A percentile compares a stretch with the other conserved stretches of the same genome.
phyloP scores from a whole-genome alignment of 2,113 vertebrate genomes.

The Oostethus manadensis region DNA sequence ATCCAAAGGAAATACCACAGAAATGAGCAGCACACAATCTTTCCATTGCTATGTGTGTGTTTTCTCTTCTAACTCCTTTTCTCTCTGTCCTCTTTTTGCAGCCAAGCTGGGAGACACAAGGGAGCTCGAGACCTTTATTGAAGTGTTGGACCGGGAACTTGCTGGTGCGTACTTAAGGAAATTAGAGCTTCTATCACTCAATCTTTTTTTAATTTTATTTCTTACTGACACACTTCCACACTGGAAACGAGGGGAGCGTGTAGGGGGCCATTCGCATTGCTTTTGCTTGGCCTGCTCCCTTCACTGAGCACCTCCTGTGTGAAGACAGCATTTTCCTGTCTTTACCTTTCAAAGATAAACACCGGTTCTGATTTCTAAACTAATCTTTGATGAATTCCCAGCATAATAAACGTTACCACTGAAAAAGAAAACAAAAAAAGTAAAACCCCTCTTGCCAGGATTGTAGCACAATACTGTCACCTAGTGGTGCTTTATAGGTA shows the following conservation, averaged over 20 bases:
- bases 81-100: conserved; percentile 59
- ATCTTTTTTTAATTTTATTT: conserved; percentile 26
- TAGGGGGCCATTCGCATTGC: neutral
- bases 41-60: conserved; percentile 32
- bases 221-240: conserved; percentile 20
- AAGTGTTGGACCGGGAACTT: conserved; percentile 89
- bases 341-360: too few species aligned
- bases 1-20: conserved; percentile 63
- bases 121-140: conserved; percentile 93
- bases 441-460: too few species aligned
- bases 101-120: conserved; percentile 92
- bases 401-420: too few species aligned
- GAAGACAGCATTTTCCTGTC: conserved; percentile 52
- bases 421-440: too few species aligned
- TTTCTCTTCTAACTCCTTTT: conserved; percentile 31
- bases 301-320: conserved; percentile 53
- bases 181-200: conserved; percentile 35
- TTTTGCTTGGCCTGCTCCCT: neutral
- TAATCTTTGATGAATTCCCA: too few species aligned
- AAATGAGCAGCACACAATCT: conserved; percentile 43
- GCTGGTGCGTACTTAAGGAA: conserved; percentile 77
- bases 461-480: too few species aligned
- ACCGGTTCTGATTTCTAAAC: neutral
- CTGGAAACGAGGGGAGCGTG: neutral
- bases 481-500: too few species aligned